These are phyloP conservation scores for Notarius lentiginosus DNA, from an alignment of 2,113 vertebrate species.

Conservation along the genomic window DNA sequence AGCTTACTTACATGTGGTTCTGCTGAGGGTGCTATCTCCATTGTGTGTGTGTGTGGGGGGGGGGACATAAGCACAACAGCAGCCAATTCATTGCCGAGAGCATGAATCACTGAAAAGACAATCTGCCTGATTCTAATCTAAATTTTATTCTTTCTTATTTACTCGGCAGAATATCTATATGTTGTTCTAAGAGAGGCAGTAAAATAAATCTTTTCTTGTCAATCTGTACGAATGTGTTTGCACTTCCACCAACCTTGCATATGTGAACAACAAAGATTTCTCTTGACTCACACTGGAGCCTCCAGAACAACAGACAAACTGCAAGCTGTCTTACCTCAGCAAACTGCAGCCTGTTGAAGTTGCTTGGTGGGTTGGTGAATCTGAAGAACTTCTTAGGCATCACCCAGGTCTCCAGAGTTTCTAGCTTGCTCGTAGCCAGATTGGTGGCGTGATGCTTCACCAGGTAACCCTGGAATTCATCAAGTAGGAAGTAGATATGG, in stretches of 20 bases:
- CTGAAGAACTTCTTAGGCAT: conserved; percentile 91
- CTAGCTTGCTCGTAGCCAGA: conserved; percentile 92
- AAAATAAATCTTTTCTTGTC: background rate
- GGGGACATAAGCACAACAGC: background rate
- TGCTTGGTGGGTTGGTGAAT: conserved; percentile 80
- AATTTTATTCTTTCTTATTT: background rate
- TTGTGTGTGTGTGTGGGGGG: background rate
- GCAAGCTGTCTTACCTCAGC: conserved; percentile 80
- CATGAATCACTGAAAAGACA: conserved; percentile 13
- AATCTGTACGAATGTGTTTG: background rate
- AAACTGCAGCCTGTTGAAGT: conserved; percentile 87
- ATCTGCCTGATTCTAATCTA: conserved; percentile 17
- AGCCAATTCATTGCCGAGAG: background rate
- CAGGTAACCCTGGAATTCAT: conserved; percentile 96
- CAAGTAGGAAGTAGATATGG: conserved; percentile 94
- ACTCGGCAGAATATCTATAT: background rate
- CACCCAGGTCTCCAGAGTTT: conserved; percentile 96
- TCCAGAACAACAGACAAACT: background rate
- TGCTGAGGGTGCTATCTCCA: background rate
- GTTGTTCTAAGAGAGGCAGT: background rate
- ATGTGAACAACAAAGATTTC: background rate
- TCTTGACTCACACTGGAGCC: background rate
- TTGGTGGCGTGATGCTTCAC: conserved; percentile 92
- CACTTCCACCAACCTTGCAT: background rate
- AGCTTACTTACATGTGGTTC: conserved; percentile 15